Conservation (phyloP, 2,888 invertebrate species). For the Lochmaea crataegi region DNA sequence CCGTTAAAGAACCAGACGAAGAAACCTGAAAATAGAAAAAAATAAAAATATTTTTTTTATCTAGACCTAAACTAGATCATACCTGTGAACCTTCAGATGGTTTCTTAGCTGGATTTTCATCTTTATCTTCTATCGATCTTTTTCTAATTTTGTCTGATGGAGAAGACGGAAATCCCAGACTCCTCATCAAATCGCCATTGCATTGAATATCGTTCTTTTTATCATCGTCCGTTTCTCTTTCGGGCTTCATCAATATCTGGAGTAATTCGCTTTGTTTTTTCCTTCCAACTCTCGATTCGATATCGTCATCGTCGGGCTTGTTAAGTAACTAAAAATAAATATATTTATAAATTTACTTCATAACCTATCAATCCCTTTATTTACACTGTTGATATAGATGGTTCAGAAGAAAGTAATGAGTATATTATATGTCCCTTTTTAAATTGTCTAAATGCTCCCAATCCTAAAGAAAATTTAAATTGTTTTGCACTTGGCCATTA, state of each 20-base stretch:
- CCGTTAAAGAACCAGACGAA: constrained; percentile 57
- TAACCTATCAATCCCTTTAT: not conserved
- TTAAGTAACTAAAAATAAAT: constrained; percentile 76
- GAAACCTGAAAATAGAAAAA: constrained; percentile 55
- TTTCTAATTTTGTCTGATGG: constrained; percentile 69
- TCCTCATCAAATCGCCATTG: constrained; percentile 70
- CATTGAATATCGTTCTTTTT: constrained; percentile 61
- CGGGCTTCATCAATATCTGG: constrained; percentile 70
- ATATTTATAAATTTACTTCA: not conserved
- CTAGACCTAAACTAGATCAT: not conserved
- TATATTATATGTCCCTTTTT: no score
- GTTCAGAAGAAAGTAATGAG: no score
- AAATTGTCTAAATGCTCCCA: no score
- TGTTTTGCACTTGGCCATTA: no score
- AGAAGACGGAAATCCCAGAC: constrained; percentile 72
- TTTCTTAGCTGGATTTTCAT: constrained; percentile 67
- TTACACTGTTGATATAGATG: no score
- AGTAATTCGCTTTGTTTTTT: constrained; percentile 73
- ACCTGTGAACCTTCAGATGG: constrained; percentile 62
- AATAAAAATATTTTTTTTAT: not conserved
- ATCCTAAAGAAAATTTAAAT: no score
- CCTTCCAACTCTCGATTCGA: constrained; percentile 70
- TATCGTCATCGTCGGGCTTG: constrained; percentile 83
- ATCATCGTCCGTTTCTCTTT: constrained; percentile 65
- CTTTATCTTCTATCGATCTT: constrained; percentile 73